Base-by-base conservation (phyloP, 2,888 invertebrate species). In the Agriotes lineatus region DNA sequence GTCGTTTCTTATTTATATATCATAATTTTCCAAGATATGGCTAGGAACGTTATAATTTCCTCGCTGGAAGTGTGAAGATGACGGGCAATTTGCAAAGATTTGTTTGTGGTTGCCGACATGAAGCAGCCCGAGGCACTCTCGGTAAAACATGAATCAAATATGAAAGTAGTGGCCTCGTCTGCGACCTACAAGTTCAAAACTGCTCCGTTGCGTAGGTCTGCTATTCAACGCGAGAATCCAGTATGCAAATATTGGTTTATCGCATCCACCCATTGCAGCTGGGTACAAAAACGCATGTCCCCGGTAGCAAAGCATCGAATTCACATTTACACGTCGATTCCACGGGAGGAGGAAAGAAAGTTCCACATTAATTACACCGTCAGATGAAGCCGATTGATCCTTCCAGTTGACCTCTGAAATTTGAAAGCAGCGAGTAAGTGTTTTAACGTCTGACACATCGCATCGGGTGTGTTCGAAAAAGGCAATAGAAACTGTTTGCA, bases 101-200 rank as follows among this genome's bases (percentile, higher is more conserved):
- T 48, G 48, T 48, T 48, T 12, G 48, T 16, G 22, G 20, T 30
- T 20, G 25, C 50, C 50, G 14, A 18, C 30, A 50, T 33, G 25
- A 33, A 16, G 33, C 33, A 9, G 14, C 33, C 16, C 52, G 30
- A 2, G 22, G 33, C 52, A 16, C 33, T 33, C 14, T 52, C 14
- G 18, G 30, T n/a, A 35, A 52, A 52, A 56, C 35, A 48, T 69
- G 74, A 74, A 76, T 54, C 42, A 19, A 61, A 76, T 76, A 77
- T 75, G 77, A 79, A 78, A 77, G 79, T 78, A 73, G 74, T 76
- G 79, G 78, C 80, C 79, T 80, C 80, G 80, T 80, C 79, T 79
- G 77, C 79, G 79, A 78, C 80, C 80, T 75, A 80, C 79, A 78
- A 78, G 78, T 80, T 80, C 78, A 79, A 73, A 77, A 68, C 61